Evolutionary conservation across 2,888 invertebrate species (phyloP).

Genomic region (Hedychridium roseum): DNA sequence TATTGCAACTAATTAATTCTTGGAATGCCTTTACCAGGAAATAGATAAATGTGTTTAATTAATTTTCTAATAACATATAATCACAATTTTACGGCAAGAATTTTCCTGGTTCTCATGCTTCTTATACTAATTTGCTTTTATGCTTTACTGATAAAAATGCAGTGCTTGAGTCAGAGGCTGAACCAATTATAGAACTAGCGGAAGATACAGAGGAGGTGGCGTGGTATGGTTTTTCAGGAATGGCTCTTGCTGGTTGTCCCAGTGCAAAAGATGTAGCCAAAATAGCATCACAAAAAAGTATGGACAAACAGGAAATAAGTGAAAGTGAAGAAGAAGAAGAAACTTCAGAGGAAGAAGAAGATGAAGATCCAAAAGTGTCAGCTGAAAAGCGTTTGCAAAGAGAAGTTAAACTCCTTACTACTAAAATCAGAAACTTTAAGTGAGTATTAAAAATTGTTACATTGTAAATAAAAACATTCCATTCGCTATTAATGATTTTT

Average conservation of each 20-base stretch:
- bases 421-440: conserved; percentile 65
- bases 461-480: conserved; percentile 4
- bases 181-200: conserved; percentile 51
- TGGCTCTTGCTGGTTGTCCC: conserved; percentile 61
- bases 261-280: conserved; percentile 61
- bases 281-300: conserved; percentile 59
- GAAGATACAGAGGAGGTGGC: conserved; percentile 51
- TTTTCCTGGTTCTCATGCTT: conserved; percentile 22
- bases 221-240: conserved; percentile 61
- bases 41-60: no score
- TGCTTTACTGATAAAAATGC: not conserved
- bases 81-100: no score
- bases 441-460: conserved; percentile 31
- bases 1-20: no score
- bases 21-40: no score
- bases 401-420: conserved; percentile 73
- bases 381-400: conserved; percentile 70
- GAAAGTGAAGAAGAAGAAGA: conserved; percentile 63
- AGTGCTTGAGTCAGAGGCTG: conserved; percentile 23
- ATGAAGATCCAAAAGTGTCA: conserved; percentile 74
- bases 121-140: conserved; percentile 5
- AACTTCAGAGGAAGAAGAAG: conserved; percentile 70
- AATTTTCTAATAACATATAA: no score
- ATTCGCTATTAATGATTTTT: conserved; percentile 5
- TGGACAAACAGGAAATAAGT: conserved; percentile 50